Base-by-base conservation (phyloP, 2,888 invertebrate genomes). In the Idaea biselata region DNA sequence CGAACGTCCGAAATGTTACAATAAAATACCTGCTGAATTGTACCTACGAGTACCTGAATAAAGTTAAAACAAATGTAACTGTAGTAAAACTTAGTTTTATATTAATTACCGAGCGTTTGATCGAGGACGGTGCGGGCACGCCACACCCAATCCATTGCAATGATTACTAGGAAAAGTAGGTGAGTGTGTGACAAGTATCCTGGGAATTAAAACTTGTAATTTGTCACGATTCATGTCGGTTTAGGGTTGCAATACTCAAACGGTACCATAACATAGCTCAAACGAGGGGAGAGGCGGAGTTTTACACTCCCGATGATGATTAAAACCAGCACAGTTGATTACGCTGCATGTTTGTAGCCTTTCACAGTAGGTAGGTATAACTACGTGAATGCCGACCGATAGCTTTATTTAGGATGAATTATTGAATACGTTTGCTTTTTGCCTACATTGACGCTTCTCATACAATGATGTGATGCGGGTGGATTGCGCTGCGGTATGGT, bases 291-390 rank as follows among this genome's bases (percentile, higher is more conserved):
- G 67, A 63, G 65, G 68, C 66, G 68, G 69, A 68, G 65, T 71
- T 72, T 68, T 66, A 76, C 77, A 76, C 71, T 80, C 76, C 68
- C 82, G 80, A 83, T 88, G 80, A 83, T 88, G 83, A 88, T 87
- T 87, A 88, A 88, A 87, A 87, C 82, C 77, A 78, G 80, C 79
- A 76, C 76, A 78, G 82, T 87, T 87, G 86, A 88, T 89, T 88
- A 86, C 83, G 77, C 76, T 78, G 77, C 85, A 77, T 86, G 86
- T 87, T 85, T 78, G 71, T 72, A 75, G 77, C 80, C 77, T 79
- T 80, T 82, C 76, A 82, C 63, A 68, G 71, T 44, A 8, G n/a
- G n/a, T n/a, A n/a, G n/a, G n/a, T 14, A 11, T 44, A 44, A 6
- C 44, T 44, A 44, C 71, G 73, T 77, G 77, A 79, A 80, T 78